phyloP scores from a whole-genome alignment of 1,140 invertebrate species.

The Drosophila equinoxialis region DNA sequence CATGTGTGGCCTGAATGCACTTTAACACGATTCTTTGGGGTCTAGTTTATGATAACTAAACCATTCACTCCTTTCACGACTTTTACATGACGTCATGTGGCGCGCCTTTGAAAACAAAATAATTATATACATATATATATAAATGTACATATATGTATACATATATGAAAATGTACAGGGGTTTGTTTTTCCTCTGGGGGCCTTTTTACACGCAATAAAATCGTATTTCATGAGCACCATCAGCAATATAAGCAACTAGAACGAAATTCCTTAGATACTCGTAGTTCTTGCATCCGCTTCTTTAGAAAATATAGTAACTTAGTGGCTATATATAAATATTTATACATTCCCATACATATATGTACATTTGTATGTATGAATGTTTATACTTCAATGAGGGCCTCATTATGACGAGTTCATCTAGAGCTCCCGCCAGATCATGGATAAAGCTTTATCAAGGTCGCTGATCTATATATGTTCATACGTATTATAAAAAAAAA shows the following conservation, averaged over 20 bases:
- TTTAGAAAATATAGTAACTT: constrained; percentile 46
- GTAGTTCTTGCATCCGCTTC: constrained; percentile 66
- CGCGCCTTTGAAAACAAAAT: constrained; percentile 52
- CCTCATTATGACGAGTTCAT: constrained; percentile 51
- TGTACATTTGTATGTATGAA: constrained; percentile 3
- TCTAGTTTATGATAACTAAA: constrained; percentile 54
- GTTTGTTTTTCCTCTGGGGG: constrained; percentile 31
- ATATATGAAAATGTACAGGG: constrained; percentile 21
- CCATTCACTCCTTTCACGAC: constrained; percentile 10
- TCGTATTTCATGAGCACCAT: constrained; percentile 56
- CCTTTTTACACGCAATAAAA: constrained; percentile 66
- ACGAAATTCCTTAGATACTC: constrained; percentile 58
- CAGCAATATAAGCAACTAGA: constrained; percentile 36
- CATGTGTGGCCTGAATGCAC: constrained; percentile 52
- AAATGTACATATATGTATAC: constrained; percentile 26
- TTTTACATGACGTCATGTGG: constrained; percentile 66
- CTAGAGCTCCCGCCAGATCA: constrained; percentile 53
- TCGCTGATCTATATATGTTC: constrained; percentile 51
- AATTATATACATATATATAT: background rate
- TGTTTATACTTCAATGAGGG: constrained; percentile 29
- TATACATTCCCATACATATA: constrained; percentile 2
- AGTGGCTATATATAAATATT: constrained; percentile 39
- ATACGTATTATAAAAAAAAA: background rate
- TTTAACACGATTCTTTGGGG: constrained; percentile 36
- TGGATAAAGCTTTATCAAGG: constrained; percentile 78